Conservation (phyloP, 2,888 invertebrate species). For the Pycnomerus fuliginosus region DNA sequence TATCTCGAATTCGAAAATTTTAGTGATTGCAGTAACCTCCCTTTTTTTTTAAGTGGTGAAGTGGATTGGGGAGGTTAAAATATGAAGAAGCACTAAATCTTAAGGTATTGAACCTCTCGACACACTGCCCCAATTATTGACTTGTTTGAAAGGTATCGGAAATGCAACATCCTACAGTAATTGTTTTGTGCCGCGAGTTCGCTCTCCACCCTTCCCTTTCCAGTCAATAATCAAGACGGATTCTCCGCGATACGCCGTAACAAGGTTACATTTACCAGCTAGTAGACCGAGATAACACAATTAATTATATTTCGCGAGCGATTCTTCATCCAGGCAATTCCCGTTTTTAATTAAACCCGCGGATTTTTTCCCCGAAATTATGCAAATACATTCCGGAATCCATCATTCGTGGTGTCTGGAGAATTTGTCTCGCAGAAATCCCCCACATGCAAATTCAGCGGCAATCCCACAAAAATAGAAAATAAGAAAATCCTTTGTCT, state of each 20-base stretch:
- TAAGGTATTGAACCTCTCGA: too few species aligned
- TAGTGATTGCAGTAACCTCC: too few species aligned
- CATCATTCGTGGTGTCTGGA: too few species aligned
- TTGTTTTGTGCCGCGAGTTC: slow-evolving; percentile 13
- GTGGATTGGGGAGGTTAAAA: too few species aligned
- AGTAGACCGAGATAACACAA: slow-evolving; percentile 17
- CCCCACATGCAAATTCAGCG: slow-evolving; percentile 1
- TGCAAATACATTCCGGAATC: too few species aligned
- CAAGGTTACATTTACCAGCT: slow-evolving; percentile 19
- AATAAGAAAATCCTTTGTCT: slow-evolving; percentile 30
- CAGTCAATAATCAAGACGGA: slow-evolving; percentile 22
- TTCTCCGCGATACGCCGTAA: slow-evolving; percentile 20
- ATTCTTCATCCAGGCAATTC: too few species aligned
- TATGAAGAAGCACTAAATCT: too few species aligned
- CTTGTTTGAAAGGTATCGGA: slow-evolving; percentile 10
- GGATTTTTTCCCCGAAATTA: too few species aligned
- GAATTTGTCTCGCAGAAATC: neutral
- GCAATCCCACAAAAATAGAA: slow-evolving; percentile 21
- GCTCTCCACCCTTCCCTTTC: slow-evolving; percentile 11
- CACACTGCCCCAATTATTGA: too few species aligned
- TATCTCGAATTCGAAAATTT: too few species aligned
- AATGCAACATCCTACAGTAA: slow-evolving; percentile 9
- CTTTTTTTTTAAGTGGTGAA: too few species aligned
- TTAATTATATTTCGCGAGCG: slow-evolving; percentile 17
- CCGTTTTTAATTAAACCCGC: too few species aligned